phyloP scores from a whole-genome alignment of 2,888 invertebrate genomes.

The Ormyrus labotus region DNA sequence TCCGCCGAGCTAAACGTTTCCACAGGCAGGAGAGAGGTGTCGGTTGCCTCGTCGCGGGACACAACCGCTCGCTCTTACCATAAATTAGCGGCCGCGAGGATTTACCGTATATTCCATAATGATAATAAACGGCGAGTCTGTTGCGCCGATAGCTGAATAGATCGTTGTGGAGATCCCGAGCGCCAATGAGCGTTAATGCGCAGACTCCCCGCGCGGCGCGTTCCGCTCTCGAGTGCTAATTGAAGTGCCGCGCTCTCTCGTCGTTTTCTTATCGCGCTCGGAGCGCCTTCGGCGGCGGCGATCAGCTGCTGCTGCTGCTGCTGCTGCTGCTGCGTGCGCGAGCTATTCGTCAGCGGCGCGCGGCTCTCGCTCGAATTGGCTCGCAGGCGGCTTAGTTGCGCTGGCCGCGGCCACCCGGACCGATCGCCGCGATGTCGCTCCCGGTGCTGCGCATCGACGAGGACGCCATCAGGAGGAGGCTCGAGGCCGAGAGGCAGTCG shows the following conservation, averaged over 20 bases:
- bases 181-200: slow-evolving; percentile 7
- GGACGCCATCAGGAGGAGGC: slow-evolving; percentile 13
- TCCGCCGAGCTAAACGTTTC: too few species aligned
- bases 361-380: neutral
- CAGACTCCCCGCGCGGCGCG: neutral
- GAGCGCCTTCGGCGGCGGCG: slow-evolving; percentile 42
- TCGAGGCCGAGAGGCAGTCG: neutral
- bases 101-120: neutral
- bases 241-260: neutral
- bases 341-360: neutral
- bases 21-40: too few species aligned
- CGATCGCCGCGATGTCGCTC: neutral
- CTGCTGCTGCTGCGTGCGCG: neutral
- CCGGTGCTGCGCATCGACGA: slow-evolving; percentile 43
- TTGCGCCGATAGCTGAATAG: too few species aligned
- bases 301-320: slow-evolving; percentile 11
- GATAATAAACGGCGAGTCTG: neutral
- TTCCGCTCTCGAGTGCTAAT: neutral
- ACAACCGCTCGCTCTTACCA: neutral
- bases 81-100: neutral
- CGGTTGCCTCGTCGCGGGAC: too few species aligned
- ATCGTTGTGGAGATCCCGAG: neutral
- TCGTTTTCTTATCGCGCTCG: slow-evolving; percentile 42
- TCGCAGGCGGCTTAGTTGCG: neutral
- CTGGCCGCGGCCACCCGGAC: slow-evolving; percentile 1